Base-by-base conservation (phyloP, 2,888 invertebrate species). In the Sialis lutaria region DNA sequence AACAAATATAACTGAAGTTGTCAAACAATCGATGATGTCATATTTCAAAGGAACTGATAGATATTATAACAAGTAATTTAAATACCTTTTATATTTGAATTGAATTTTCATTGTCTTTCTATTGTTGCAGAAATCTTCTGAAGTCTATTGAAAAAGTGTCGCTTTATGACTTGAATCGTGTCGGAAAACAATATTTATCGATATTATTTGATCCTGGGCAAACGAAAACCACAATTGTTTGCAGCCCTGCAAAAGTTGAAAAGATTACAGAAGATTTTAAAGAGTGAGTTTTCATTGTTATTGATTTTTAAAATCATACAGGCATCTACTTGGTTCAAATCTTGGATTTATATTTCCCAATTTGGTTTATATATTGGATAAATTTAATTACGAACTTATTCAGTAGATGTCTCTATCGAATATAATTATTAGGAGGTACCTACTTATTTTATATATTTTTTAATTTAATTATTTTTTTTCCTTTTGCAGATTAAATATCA, bases 1-100 rank as follows among this genome's bases (percentile, higher is more conserved):
- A 63, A 82, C 82, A 58, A 84, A 81, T 48, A 76, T 88, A 8
- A 78, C 82, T 0, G 77, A 79, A 56, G 75, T 85, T 22, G 80
- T 86, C 30, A 61, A 65, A 34, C 74, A 82, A 55, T 83, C 88
- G 1, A 67, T 91, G n/a, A 61, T 79, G 46, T 76, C 79, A 44
- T 82, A 82, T 60, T 75, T 86, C 57, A 73, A 79, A 53, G 70
- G 74, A 13, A 74, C 82, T 0, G 72, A 75, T 6, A 73, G 75
- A 10, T 68, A 73, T 50, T 82, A 82, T 57, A 82, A 81, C 64
- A 77, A 73, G 76, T 81, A 61, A 54, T 54, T 49, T 44, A 49
- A 44, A 30, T 46, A 42, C 30, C 37, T 30, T 41, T 31, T 37
- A 33, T 48, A 43, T 22, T 46, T 40, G 32, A 40, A 46, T 30